Percentiles rank a stretch among this genome's conserved stretches.
phyloP scores from a whole-genome alignment of 2,113 vertebrate species.

The Macaca nemestrina region DNA sequence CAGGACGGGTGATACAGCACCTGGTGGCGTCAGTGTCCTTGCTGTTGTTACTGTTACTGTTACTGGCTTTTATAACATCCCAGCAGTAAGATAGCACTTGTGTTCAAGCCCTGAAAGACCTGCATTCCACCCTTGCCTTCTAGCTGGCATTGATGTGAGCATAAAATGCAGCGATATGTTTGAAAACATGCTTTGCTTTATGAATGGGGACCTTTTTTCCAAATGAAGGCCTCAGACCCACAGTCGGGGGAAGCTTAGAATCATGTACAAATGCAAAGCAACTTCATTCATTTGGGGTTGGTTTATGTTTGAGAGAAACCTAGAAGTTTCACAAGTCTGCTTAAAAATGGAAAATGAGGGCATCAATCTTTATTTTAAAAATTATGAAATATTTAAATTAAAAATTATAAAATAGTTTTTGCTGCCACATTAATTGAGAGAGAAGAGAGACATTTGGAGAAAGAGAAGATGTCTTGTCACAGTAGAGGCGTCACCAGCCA shows the following conservation, averaged over 20 bases:
- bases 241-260: neutral
- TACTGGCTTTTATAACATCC: neutral
- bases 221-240: neutral
- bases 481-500: neutral
- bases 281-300: neutral
- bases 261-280: neutral
- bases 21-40: neutral
- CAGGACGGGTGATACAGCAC: neutral
- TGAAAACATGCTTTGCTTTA: neutral
- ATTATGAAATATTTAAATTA: neutral
- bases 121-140: neutral
- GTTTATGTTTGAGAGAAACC: neutral
- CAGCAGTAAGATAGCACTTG: neutral
- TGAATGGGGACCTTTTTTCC: neutral
- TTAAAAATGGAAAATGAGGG: neutral
- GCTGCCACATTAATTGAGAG: neutral
- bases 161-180: neutral
- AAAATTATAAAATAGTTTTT: neutral
- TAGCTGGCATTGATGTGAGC: neutral
- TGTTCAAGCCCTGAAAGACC: neutral
- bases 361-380: neutral
- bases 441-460: neutral
- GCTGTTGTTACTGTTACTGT: neutral
- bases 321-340: neutral
- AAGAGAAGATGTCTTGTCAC: neutral